phyloP scores from a whole-genome alignment of 2,888 invertebrate genomes.

The Dugesia japonica region DNA sequence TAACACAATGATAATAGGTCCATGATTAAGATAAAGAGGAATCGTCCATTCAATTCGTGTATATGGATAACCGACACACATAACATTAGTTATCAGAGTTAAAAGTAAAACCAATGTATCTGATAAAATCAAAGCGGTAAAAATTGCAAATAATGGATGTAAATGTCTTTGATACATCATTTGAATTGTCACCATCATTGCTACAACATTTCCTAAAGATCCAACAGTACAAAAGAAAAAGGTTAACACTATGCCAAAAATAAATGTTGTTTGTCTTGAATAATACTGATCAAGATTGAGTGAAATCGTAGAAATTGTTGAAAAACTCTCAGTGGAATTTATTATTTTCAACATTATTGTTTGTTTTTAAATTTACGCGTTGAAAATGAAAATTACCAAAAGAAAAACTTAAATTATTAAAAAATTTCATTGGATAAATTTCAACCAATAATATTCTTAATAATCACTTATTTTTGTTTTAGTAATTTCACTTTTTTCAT shows the following conservation, averaged over 20 bases:
- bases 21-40: constrained; percentile 14
- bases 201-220: constrained; percentile 25
- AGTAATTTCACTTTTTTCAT: too few relatives aligned
- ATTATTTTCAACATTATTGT: neutral
- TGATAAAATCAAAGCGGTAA: constrained; percentile 24
- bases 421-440: neutral
- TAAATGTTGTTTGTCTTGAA: neutral
- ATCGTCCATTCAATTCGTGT: neutral
- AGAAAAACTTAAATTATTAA: neutral
- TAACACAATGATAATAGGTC: constrained; percentile 31
- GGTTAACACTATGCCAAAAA: constrained; percentile 23
- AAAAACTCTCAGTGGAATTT: neutral
- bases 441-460: neutral
- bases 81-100: constrained; percentile 28
- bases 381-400: neutral
- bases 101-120: constrained; percentile 27
- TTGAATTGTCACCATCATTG: constrained; percentile 26
- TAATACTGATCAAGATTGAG: neutral
- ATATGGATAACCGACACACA: constrained; percentile 21
- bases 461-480: too few relatives aligned
- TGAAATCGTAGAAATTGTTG: neutral
- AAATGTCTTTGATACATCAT: neutral
- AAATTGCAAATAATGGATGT: constrained; percentile 26
- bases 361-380: neutral
- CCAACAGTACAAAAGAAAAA: constrained; percentile 23